phyloP scores from a whole-genome alignment of 2,888 invertebrate species.

The Melanotus villosus region DNA sequence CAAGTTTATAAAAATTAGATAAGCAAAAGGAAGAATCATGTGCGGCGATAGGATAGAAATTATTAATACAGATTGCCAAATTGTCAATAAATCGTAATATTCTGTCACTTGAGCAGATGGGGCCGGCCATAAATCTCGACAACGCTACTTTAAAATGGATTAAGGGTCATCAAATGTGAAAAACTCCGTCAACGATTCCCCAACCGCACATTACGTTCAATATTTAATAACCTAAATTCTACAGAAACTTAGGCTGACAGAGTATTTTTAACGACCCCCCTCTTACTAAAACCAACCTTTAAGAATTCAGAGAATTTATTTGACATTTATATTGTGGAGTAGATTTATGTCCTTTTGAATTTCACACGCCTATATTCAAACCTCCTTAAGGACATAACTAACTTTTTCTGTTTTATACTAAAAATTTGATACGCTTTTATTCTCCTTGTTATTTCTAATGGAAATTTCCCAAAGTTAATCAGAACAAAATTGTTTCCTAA shows the following conservation, averaged over 20 bases:
- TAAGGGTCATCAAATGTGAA: slow-evolving; percentile 42
- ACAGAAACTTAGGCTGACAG: slow-evolving; percentile 28
- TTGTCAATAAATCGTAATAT: slow-evolving; percentile 26
- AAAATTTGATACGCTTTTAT: not conserved
- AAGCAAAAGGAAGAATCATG: not conserved
- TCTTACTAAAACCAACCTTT: not conserved
- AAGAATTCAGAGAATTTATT: slow-evolving; percentile 11
- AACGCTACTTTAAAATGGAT: slow-evolving; percentile 35
- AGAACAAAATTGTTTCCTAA: too few relatives aligned
- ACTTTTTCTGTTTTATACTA: not conserved
- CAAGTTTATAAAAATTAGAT: too few relatives aligned
- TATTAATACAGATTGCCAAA: slow-evolving; percentile 12
- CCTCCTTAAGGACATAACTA: not conserved
- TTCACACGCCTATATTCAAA: not conserved
- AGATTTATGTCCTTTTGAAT: not conserved
- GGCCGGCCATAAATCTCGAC: slow-evolving; percentile 24
- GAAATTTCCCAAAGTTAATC: too few relatives aligned
- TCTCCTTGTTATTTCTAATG: not conserved
- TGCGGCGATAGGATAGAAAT: slow-evolving; percentile 2
- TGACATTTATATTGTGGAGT: slow-evolving; percentile 14
- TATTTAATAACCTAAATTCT: slow-evolving; percentile 37
- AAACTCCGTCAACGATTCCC: slow-evolving; percentile 37
- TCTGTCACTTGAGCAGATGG: slow-evolving; percentile 24
- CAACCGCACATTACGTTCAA: slow-evolving; percentile 35
- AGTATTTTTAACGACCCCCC: slow-evolving; percentile 13